Evolutionary conservation across 2,113 vertebrate genomes (phyloP).

Genomic region (Hipposideros armiger): DNA sequence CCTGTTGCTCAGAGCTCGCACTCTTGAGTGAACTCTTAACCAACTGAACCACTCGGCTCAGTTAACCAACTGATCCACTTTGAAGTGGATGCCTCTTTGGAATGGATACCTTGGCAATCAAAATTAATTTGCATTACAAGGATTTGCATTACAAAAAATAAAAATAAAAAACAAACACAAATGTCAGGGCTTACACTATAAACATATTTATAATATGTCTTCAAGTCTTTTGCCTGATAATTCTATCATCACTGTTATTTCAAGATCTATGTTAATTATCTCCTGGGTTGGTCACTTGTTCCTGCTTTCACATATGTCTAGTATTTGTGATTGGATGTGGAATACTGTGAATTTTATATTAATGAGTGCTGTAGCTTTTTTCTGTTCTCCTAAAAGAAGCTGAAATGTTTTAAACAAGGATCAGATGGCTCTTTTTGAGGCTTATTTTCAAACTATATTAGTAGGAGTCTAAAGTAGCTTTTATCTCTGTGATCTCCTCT

Average conservation of each 20-base stretch:
- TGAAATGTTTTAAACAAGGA: not conserved
- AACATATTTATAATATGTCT: not conserved
- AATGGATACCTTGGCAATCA: not conserved
- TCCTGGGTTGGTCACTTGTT: rapidly evolving
- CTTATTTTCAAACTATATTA: not conserved
- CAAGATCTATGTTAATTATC: not conserved
- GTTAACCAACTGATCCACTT: no score
- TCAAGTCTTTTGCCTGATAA: not conserved
- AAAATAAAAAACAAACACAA: not conserved
- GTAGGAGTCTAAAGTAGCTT: not conserved
- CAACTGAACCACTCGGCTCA: no score
- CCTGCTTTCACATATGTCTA: not conserved
- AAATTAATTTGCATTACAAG: not conserved
- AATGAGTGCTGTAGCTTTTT: not conserved
- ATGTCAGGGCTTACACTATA: not conserved
- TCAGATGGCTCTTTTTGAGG: not conserved
- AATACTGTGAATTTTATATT: not conserved
- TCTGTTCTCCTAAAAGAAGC: not conserved
- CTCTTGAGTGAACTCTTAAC: no score
- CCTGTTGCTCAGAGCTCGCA: no score
- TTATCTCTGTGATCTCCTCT: not conserved
- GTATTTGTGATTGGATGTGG: not conserved
- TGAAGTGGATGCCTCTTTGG: not conserved
- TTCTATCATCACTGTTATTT: not conserved
- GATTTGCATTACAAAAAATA: not conserved